Evolutionary conservation across 1,140 invertebrate species (phyloP).

Genomic region (Ips typographus): DNA sequence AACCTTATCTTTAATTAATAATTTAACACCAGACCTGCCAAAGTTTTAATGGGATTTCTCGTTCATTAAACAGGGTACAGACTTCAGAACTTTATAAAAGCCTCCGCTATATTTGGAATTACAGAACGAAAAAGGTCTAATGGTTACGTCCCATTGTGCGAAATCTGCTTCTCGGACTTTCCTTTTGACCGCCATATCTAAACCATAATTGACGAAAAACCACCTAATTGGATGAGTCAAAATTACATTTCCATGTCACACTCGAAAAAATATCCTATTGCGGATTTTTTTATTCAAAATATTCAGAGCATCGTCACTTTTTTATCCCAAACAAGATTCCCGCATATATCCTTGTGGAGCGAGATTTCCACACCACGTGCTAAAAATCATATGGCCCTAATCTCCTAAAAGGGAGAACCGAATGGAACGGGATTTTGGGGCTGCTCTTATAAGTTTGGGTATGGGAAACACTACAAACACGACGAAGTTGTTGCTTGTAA

Average conservation of each 20-base stretch:
- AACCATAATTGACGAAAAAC: no score
- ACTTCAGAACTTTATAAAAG: constrained; percentile 28
- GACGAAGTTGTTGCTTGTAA: constrained; percentile 35
- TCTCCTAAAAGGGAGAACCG: constrained; percentile 30
- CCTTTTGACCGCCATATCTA: no score
- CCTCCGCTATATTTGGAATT: constrained; percentile 27
- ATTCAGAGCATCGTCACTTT: neutral
- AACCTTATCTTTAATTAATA: constrained; percentile 32
- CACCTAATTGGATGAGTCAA: no score
- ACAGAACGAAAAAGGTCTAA: neutral
- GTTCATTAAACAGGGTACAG: constrained; percentile 26
- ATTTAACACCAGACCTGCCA: constrained; percentile 28
- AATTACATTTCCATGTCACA: no score
- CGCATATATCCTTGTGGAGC: neutral
- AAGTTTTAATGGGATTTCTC: constrained; percentile 33
- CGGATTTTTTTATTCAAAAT: no score
- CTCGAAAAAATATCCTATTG: no score
- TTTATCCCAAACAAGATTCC: neutral
- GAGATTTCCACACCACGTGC: constrained; percentile 15
- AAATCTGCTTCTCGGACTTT: no score
- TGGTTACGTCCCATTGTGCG: no score
- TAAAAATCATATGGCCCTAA: constrained; percentile 30
- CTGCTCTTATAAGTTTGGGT: constrained; percentile 35
- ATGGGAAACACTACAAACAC: constrained; percentile 38
- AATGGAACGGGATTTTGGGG: constrained; percentile 26